These are phyloP conservation scores for Lepidocyrtinus sp. DNA, from an alignment of 2,888 invertebrate species.

Conservation along the genomic window DNA sequence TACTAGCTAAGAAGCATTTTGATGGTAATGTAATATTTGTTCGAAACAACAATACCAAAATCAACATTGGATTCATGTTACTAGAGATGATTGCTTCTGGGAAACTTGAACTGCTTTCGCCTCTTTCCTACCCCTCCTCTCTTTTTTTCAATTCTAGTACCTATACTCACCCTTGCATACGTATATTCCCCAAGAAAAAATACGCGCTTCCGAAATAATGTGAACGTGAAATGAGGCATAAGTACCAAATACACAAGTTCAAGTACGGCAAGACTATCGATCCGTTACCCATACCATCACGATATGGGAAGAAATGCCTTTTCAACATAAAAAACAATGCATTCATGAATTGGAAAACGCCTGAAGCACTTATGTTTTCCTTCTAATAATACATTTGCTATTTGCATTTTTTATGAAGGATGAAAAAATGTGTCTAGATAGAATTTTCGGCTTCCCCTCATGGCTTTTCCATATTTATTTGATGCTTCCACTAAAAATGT, in stretches of 20 bases:
- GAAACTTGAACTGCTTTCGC: too few species aligned
- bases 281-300: conserved; percentile 13
- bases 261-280: too few species aligned
- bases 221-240: too few species aligned
- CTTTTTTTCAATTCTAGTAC: not conserved
- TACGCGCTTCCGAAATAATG: too few species aligned
- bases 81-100: too few species aligned
- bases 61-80: too few species aligned
- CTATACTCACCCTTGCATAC: not conserved
- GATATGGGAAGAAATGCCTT: not conserved
- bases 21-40: too few species aligned
- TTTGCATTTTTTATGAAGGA: conserved; percentile 7
- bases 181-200: not conserved
- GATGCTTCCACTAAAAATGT: not conserved
- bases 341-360: conserved; percentile 13
- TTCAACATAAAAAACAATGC: conserved; percentile 10
- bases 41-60: too few species aligned
- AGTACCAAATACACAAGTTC: too few species aligned
- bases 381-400: conserved; percentile 7
- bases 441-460: not conserved
- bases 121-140: not conserved
- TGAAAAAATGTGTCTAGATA: not conserved
- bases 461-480: conserved; percentile 1
- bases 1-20: too few species aligned
- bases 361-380: not conserved